Base-by-base conservation (phyloP, 2,888 invertebrate genomes). In the Ophraella communa region DNA sequence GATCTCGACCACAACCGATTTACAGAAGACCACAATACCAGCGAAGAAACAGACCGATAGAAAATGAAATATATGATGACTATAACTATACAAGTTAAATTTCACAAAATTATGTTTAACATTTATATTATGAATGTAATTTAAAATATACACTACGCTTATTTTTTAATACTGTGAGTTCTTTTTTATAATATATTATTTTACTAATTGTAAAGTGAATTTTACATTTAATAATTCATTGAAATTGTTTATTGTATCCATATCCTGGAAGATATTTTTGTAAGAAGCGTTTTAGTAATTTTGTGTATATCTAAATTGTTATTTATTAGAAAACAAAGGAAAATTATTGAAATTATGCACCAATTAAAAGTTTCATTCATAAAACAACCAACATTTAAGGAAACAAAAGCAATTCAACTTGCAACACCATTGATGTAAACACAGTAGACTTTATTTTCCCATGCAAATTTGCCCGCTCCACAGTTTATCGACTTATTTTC, bases 11-110 rank as follows among this genome's bases (percentile, higher is more conserved):
- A 18, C 60, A 68, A 62, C 65, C 71, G 23, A 27, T 54, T 39
- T 71, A 71, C 49, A 71, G 69, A 3, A 63, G 66, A 27, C 53
- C 65, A n/a, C 66, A 21, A 14, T 64, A 72, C 24, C 68, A 73
- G 23, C 60, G 66, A 60, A 64, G 65, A 47, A 67, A 59, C 10
- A 60, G 67, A 27, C 71, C 70, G 20, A 55, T 62, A 14, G 53
- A 66, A 11, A 76, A 76, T 62, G 72, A 73, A 30, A 68, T 74
- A 17, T 70, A 71, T 55, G 71, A 75, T 33, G 70, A 73, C 56
- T 68, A 67, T 45, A 65, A 66, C 54, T 70, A 73, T 44, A 65
- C 65, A 57, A 62, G 58, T 53, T 68, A 24, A 54, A 11, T 44
- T 20, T 0, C 5, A 18, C 18, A 44, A 44, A 44, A 44, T 18